Evolutionary conservation across 2,797 vertebrate species (phyloP).

Genomic region (Apogon hyalosoma): DNA sequence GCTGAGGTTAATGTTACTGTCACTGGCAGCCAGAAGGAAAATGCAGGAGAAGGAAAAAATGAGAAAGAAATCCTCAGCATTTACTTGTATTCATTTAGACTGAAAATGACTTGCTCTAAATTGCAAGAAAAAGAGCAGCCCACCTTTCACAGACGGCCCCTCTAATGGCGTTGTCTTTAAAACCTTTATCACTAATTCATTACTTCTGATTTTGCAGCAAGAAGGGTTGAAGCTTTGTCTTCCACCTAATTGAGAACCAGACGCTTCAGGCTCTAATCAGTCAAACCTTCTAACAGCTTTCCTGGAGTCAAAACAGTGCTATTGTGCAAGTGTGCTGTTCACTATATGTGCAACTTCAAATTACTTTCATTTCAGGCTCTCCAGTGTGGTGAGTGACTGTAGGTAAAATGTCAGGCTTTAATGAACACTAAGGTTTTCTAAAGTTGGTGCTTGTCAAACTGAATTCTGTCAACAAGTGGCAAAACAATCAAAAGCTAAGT

Average conservation of each 20-base stretch:
- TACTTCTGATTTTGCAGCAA: conserved; percentile 63
- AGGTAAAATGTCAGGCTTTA: conserved; percentile 50
- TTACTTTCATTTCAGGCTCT: conserved; percentile 54
- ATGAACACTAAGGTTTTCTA: conserved; percentile 35
- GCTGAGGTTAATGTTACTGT: conserved; percentile 54
- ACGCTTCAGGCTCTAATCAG: conserved; percentile 60
- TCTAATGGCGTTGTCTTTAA: conserved; percentile 72
- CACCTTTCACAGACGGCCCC: conserved; percentile 33
- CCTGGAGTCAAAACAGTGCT: conserved; percentile 54
- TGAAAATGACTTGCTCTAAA: conserved; percentile 54
- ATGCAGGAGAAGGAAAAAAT: conserved; percentile 9
- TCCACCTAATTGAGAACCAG: conserved; percentile 59
- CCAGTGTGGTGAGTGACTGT: conserved; percentile 45
- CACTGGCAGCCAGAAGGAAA: conserved; percentile 30
- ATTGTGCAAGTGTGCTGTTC: conserved; percentile 47
- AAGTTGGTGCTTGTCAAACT: conserved; percentile 32
- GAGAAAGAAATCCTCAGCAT: conserved; percentile 33
- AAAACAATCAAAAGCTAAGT: conserved; percentile 22
- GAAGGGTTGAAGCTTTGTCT: conserved; percentile 60
- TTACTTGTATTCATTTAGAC: conserved; percentile 40
- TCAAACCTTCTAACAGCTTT: conserved; percentile 58
- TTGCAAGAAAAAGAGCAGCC: conserved; percentile 36
- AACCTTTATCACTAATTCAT: conserved; percentile 76
- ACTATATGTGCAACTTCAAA: conserved; percentile 46
- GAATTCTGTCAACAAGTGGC: conserved; percentile 19